Evolutionary conservation across 2,888 invertebrate species (phyloP).

Genomic region (Cremastinae sp.): DNA sequence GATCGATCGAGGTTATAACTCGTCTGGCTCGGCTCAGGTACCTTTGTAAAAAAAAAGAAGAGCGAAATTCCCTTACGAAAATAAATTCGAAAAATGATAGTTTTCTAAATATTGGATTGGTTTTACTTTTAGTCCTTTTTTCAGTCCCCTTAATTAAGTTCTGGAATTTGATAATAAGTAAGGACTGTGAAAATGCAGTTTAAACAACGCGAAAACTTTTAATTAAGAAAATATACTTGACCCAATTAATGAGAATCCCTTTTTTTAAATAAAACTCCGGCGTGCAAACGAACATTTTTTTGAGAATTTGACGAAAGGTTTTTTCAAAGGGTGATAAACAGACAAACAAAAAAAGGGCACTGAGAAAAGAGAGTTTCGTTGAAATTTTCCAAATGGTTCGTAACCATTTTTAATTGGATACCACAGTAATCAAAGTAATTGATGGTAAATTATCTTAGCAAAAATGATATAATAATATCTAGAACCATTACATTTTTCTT

Average conservation of each 20-base stretch:
- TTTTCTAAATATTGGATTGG: background rate
- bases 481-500: no score
- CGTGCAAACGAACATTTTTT: background rate
- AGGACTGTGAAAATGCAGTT: background rate
- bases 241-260: background rate
- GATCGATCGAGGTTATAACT: conserved; percentile 44
- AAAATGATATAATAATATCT: no score
- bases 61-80: background rate
- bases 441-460: no score
- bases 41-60: background rate
- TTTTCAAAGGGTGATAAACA: background rate
- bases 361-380: no score
- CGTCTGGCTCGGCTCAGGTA: conserved; percentile 22
- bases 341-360: background rate
- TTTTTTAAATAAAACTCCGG: no score
- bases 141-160: conserved; percentile 12
- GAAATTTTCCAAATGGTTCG: no score
- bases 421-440: no score
- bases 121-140: conserved; percentile 10
- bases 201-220: conserved; percentile 2
- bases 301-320: no score
- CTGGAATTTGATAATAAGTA: background rate
- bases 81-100: background rate
- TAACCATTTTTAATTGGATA: no score
- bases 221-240: conserved; percentile 23